A percentile compares a stretch with the other conserved stretches of the same genome.
phyloP scores from a whole-genome alignment of 1,140 invertebrate genomes.

The Phthorimaea operculella region DNA sequence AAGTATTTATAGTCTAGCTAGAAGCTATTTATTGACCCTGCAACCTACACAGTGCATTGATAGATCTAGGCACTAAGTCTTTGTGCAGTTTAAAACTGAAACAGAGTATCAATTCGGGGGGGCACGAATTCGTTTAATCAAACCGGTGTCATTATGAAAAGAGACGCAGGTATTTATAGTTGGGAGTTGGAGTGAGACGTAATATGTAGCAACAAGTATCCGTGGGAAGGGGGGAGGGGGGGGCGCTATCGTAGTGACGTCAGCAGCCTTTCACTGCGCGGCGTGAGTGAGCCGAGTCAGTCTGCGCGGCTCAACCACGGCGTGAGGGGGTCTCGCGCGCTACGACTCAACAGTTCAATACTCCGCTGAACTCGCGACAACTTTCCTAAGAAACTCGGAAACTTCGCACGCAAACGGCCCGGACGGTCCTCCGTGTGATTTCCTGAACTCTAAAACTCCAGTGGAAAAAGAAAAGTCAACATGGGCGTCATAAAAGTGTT shows the following conservation, averaged over 20 bases:
- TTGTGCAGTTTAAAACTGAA: constrained; percentile 4
- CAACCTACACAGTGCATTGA: background rate
- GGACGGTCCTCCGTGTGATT: constrained; percentile 40
- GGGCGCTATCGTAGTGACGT: constrained; percentile 53
- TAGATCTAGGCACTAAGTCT: background rate
- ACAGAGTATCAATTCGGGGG: constrained; percentile 18
- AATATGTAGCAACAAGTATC: constrained; percentile 55
- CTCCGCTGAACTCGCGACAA: constrained; percentile 41
- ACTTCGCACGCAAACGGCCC: constrained; percentile 44
- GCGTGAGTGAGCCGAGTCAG: constrained; percentile 32
- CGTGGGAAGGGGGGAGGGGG: constrained; percentile 24
- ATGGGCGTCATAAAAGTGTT: constrained; percentile 63
- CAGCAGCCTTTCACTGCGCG: constrained; percentile 61
- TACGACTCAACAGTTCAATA: constrained; percentile 35
- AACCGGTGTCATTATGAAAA: constrained; percentile 28
- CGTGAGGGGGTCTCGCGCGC: constrained; percentile 54
- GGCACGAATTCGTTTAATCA: constrained; percentile 36
- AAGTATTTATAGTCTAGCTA: no score
- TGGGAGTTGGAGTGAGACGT: constrained; percentile 24
- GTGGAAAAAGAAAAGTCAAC: constrained; percentile 16
- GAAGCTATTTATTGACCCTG: background rate
- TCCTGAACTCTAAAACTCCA: constrained; percentile 13
- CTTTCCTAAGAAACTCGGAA: constrained; percentile 13
- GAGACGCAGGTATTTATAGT: constrained; percentile 20
- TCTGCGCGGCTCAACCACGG: constrained; percentile 62